Percentiles rank a stretch among this genome's conserved stretches.
Conservation (phyloP, 2,113 vertebrate genomes). For the Okapia johnstoni region DNA sequence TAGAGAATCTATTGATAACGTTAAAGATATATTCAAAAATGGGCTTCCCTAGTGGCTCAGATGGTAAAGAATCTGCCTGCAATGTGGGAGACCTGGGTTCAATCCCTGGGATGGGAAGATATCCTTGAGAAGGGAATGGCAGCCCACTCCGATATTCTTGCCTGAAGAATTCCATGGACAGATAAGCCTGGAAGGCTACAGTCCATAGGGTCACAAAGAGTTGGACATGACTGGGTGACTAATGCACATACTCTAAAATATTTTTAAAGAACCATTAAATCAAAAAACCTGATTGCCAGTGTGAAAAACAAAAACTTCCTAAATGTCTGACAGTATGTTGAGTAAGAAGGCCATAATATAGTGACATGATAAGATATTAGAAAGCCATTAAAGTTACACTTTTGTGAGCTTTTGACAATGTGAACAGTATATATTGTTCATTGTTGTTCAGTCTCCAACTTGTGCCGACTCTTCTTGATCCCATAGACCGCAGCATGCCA, state of each 20-base stretch:
- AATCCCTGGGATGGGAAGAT: background rate
- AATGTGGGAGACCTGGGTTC: background rate
- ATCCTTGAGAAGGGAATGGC: background rate
- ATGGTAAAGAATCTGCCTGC: background rate
- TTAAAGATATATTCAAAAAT: background rate
- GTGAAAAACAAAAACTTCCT: background rate
- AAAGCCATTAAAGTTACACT: background rate
- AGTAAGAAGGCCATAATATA: background rate
- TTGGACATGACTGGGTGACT: background rate
- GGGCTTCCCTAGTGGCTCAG: background rate
- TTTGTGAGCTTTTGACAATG: background rate
- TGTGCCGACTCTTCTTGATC: background rate
- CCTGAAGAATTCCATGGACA: background rate
- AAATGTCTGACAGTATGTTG: background rate
- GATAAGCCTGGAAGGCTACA: background rate
- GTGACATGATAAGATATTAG: background rate
- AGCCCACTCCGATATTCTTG: background rate
- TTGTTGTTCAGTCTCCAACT: background rate
- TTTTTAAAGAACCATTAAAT: background rate
- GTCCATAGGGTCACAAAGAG: rapidly evolving
- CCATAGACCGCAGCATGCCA: background rate
- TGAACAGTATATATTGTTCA: background rate
- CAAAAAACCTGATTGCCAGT: background rate
- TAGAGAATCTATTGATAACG: background rate
- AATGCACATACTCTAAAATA: background rate